Evolutionary conservation across 2,888 invertebrate genomes (phyloP), one percentile per base, ranked within the genome.

Genomic region (Hirtodrosophila histrioides): DNA sequence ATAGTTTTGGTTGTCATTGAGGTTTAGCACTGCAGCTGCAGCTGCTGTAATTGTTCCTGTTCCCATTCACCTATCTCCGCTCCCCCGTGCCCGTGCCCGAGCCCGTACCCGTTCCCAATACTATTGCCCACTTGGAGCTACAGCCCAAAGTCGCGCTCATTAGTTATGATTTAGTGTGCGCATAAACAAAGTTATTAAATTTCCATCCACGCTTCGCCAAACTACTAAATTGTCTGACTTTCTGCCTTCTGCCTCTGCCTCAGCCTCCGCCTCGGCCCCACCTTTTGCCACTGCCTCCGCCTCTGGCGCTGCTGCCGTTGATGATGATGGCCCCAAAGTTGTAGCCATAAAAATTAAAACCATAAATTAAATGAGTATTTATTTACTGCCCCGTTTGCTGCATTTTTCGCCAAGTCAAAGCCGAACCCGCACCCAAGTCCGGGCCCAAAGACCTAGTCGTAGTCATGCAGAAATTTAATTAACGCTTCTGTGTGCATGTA

Each of bases 301-400:
- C 37, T n/a, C 17, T 41, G 17, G 27, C 24, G 57, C 11, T 62
- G 62, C 24, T 31, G 64, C 7, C 49, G 69, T 24, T 73, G 63
- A 41, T 74, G 75, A 44, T 69, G 73, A 75, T 73, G 73, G 75
- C 65, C 79, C 70, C 82, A 72, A 84, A 86, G 82, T 86, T 82
- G 82, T 82, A 77, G 84, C 86, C 84, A 84, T 84, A 86, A 84
- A 84, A 84, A 84, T 84, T 85, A 84, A 87, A 84, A 87, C 88
- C 88, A 84, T 84, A 84, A 84, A 84, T 84, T 82, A 84, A 87
- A 84, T 85, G 85, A 87, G 87, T 87, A 84, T 84, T 84, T 84
- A 84, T 84, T 84, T 87, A 87, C 78, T 86, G 69, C 62, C 40
- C 64, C 77, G 73, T 73, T 76, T 37, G 79, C 65, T 79, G 78